Evolutionary conservation across 2,113 vertebrate genomes (phyloP).

Genomic region (Gopherus evgoodei): DNA sequence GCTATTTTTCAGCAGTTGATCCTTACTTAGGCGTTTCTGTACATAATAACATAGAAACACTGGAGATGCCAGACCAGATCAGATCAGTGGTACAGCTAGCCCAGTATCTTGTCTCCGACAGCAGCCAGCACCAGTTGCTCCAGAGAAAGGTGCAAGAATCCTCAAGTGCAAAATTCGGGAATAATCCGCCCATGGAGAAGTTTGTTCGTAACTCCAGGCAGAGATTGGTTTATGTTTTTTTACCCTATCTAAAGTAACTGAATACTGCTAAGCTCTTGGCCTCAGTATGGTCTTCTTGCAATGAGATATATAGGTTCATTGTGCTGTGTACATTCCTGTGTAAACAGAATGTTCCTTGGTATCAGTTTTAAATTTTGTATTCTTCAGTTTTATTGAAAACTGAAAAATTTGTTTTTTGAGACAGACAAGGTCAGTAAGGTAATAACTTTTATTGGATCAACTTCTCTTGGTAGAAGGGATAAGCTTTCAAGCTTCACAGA

Average conservation of each 20-base stretch:
- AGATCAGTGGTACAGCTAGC: neutral
- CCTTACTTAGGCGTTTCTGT: neutral
- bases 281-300: neutral
- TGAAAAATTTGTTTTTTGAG: neutral
- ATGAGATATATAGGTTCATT: neutral
- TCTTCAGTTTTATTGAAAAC: neutral
- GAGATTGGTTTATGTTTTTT: neutral
- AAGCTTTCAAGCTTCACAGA: neutral
- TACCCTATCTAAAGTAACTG: conserved; percentile 42
- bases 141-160: conserved; percentile 35
- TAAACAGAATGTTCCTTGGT: neutral
- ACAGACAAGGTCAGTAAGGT: neutral
- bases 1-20: conserved; percentile 24
- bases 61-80: conserved; percentile 40
- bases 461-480: neutral
- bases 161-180: neutral
- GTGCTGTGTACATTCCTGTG: neutral
- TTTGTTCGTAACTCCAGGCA: neutral
- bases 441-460: neutral
- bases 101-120: neutral
- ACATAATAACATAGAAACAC: neutral
- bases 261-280: neutral
- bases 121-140: conserved; percentile 44
- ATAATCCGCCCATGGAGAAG: conserved; percentile 5
- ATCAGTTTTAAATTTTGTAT: neutral